Conservation (phyloP, 1,140 invertebrate genomes). For the Apis florea region DNA sequence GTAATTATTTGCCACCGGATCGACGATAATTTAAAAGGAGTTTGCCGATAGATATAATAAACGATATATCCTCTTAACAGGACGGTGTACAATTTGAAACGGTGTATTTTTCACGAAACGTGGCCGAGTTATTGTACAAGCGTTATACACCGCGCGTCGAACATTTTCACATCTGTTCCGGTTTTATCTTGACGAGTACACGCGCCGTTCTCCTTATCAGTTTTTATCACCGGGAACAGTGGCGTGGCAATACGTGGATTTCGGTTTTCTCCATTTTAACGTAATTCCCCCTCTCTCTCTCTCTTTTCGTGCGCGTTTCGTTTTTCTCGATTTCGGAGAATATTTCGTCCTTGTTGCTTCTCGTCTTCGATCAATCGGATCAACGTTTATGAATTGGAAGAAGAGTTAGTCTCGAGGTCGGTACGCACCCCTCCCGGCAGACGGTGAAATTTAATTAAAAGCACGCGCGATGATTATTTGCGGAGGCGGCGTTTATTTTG, state of each 20-base stretch:
- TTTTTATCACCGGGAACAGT: slow-evolving; percentile 46
- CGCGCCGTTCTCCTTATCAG: slow-evolving; percentile 49
- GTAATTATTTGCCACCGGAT: not conserved
- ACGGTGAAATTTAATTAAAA: slow-evolving; percentile 80
- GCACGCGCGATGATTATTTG: slow-evolving; percentile 81
- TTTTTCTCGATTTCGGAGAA: not conserved
- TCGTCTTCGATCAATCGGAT: too few species aligned
- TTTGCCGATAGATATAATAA: not conserved
- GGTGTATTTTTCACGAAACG: not conserved
- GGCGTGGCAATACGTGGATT: slow-evolving; percentile 40
- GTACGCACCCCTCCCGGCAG: slow-evolving; percentile 62
- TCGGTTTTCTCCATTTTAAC: not conserved
- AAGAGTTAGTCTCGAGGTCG: slow-evolving; percentile 68
- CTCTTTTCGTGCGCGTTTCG: not conserved
- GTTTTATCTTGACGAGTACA: slow-evolving; percentile 54
- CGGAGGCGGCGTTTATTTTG: slow-evolving; percentile 79
- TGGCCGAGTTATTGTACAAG: slow-evolving; percentile 1
- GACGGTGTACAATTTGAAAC: slow-evolving; percentile 8
- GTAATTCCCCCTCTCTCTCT: too few species aligned
- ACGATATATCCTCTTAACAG: not conserved
- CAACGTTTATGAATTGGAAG: slow-evolving; percentile 64
- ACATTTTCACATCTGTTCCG: slow-evolving; percentile 60
- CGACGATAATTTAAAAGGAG: not conserved
- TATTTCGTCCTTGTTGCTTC: not conserved
- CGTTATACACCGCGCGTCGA: not conserved